Conservation (phyloP, 2,888 invertebrate genomes). For the Macrophya annulata region DNA sequence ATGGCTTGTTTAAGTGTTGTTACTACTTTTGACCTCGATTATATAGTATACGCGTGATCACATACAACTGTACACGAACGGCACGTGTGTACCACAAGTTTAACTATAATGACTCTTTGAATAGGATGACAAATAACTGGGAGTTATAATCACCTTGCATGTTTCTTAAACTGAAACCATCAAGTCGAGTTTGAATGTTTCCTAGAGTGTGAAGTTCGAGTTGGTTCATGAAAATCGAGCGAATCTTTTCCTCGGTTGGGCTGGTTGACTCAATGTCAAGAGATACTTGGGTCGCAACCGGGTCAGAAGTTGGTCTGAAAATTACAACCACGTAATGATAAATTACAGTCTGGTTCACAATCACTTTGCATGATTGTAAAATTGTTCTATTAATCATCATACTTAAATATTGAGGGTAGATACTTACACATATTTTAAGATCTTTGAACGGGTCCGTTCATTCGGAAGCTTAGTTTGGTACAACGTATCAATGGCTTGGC, state of each 20-base stretch:
- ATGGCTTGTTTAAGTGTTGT: background rate
- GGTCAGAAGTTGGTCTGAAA: slow-evolving; percentile 82
- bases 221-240: slow-evolving; percentile 82
- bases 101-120: background rate
- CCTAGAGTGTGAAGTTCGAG: slow-evolving; percentile 83
- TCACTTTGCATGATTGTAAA: background rate
- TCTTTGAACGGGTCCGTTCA: slow-evolving; percentile 79
- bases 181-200: slow-evolving; percentile 81
- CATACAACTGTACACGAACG: background rate
- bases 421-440: slow-evolving; percentile 88
- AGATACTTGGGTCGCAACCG: slow-evolving; percentile 85
- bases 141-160: slow-evolving; percentile 80
- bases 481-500: slow-evolving; percentile 83
- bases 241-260: slow-evolving; percentile 81
- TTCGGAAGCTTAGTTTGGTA: slow-evolving; percentile 76
- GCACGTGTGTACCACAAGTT: background rate
- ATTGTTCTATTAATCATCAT: background rate
- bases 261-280: slow-evolving; percentile 86
- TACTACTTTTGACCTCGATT: background rate
- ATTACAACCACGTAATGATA: slow-evolving; percentile 17
- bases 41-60: background rate
- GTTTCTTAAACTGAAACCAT: slow-evolving; percentile 83
- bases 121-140: background rate
- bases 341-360: slow-evolving; percentile 2
- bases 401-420: slow-evolving; percentile 35